phyloP scores from a whole-genome alignment of 2,797 vertebrate genomes.

The Adrianichthys oophorus region DNA sequence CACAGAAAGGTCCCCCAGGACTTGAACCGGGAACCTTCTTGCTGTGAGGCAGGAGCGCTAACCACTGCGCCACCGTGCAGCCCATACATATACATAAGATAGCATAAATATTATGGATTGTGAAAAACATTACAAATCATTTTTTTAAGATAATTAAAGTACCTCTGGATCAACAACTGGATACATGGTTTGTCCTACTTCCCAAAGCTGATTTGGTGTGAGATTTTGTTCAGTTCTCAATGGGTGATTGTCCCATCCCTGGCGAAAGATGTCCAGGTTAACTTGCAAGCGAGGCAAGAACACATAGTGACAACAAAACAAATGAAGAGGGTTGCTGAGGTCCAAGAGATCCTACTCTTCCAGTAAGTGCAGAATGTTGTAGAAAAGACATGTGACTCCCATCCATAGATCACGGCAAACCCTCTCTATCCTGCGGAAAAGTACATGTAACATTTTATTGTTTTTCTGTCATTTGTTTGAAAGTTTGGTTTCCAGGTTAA shows the following conservation, averaged over 20 bases:
- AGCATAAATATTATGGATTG: no score
- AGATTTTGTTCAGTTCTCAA: conserved; percentile 1
- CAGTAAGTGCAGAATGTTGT: not conserved
- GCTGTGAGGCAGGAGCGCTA: no score
- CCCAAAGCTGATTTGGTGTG: not conserved
- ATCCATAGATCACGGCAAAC: conserved; percentile 3
- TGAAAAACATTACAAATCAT: no score
- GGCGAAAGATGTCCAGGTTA: conserved; percentile 1
- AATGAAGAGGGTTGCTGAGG: not conserved
- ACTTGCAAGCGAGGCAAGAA: conserved; percentile 2
- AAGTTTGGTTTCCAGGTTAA: not conserved
- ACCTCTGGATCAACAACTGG: not conserved
- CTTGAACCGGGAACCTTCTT: no score
- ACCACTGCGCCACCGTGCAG: no score
- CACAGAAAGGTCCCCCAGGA: no score
- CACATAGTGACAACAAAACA: conserved; percentile 5
- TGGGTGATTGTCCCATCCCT: conserved; percentile 2
- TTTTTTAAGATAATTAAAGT: no score
- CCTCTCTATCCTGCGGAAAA: not conserved
- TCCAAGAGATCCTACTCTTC: not conserved
- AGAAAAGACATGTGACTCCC: conserved; percentile 3
- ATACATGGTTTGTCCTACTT: not conserved
- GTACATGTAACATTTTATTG: not conserved
- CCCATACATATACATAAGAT: no score
- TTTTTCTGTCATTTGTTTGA: not conserved